These are phyloP conservation scores for Neoniphon sammara DNA, from an alignment of 2,797 vertebrate genomes.

Conservation along the genomic window DNA sequence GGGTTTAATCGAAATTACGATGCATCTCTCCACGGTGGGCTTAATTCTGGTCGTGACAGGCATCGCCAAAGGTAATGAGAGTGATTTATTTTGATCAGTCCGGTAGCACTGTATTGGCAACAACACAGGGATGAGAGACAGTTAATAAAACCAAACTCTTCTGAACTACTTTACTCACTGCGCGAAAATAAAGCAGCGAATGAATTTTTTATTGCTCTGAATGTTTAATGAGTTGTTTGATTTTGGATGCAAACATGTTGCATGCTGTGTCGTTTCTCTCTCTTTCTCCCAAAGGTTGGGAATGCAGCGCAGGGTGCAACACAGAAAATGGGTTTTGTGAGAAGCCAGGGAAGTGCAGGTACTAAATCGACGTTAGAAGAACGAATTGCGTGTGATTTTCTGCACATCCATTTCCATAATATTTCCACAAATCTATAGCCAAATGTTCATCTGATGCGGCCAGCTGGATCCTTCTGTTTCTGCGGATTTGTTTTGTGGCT, in stretches of 20 bases:
- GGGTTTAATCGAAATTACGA: conserved; percentile 60
- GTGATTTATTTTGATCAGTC: conserved; percentile 15
- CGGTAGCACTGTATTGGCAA: neutral
- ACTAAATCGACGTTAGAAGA: conserved; percentile 41
- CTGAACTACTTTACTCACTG: conserved; percentile 1
- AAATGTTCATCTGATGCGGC: conserved; percentile 28
- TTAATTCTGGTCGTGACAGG: conserved; percentile 70
- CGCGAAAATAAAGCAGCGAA: conserved; percentile 16
- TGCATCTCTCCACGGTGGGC: conserved; percentile 73
- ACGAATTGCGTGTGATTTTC: conserved; percentile 26
- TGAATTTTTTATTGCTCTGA: conserved; percentile 43
- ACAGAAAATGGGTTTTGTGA: conserved; percentile 90
- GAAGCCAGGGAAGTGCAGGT: conserved; percentile 92
- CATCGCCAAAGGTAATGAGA: conserved; percentile 76
- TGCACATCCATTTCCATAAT: conserved; percentile 40
- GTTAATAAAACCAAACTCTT: conserved; percentile 14
- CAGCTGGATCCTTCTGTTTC: conserved; percentile 20
- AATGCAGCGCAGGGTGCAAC: conserved; percentile 87
- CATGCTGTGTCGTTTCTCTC: conserved; percentile 36
- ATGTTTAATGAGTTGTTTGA: conserved; percentile 38
- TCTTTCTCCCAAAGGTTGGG: conserved; percentile 79
- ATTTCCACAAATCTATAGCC: conserved; percentile 42
- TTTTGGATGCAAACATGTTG: conserved; percentile 38
- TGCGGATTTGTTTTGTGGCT: too few species aligned
- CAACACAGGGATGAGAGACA: conserved; percentile 17